Evolutionary conservation across 92 coral and sea anemone species (phyloP).

Genomic region (Zoanthus sociatus): DNA sequence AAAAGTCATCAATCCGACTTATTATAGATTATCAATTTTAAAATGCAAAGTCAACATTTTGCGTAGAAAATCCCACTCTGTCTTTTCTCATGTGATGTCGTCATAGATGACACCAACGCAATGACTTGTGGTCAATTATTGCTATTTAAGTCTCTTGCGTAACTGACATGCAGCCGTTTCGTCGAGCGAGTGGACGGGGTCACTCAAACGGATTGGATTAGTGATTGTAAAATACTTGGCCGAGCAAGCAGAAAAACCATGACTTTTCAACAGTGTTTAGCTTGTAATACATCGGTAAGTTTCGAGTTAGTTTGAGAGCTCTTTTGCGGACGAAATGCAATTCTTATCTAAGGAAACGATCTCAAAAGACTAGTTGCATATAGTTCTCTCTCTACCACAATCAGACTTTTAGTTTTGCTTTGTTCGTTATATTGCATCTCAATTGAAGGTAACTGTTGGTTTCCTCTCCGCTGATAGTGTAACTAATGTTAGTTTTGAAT

Average conservation of each 20-base stretch:
- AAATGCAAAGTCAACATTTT: too few species aligned
- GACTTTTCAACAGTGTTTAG: not conserved
- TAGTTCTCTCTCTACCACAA: too few species aligned
- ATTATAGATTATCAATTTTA: too few species aligned
- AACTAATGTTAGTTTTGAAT: too few species aligned
- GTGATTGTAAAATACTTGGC: not conserved
- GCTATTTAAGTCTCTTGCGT: not conserved
- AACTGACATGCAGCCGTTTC: not conserved
- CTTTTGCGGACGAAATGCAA: not conserved
- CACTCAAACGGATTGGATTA: not conserved
- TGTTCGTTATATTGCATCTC: too few species aligned
- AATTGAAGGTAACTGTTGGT: too few species aligned
- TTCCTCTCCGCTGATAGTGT: too few species aligned
- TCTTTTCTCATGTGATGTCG: not conserved
- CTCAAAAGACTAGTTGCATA: too few species aligned
- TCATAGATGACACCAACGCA: not conserved
- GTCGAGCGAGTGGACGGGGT: slow-evolving; percentile 2
- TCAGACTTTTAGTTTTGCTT: too few species aligned
- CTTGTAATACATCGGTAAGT: not conserved
- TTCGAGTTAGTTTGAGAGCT: not conserved
- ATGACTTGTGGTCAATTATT: slow-evolving; percentile 1
- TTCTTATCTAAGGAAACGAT: not conserved
- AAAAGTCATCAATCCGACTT: too few species aligned
- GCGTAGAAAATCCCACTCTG: not conserved
- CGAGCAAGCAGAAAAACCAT: not conserved